Percentiles rank a stretch among this genome's conserved stretches.
phyloP scores from a whole-genome alignment of 2,888 invertebrate genomes.

The Drosophila mulleri region DNA sequence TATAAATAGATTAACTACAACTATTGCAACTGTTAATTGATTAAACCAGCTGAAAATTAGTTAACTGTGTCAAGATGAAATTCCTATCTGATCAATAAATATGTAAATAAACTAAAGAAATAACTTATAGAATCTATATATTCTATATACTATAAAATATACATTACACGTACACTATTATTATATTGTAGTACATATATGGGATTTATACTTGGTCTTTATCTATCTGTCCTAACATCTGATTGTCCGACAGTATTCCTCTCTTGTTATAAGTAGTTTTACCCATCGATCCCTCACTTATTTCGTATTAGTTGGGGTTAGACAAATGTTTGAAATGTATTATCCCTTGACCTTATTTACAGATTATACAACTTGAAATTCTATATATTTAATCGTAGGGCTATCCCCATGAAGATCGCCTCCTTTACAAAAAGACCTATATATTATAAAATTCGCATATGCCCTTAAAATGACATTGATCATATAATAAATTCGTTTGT shows the following conservation, averaged over 20 bases:
- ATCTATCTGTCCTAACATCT: no score
- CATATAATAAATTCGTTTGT: neutral
- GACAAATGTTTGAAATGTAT: no score
- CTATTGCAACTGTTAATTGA: neutral
- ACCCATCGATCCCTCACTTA: no score
- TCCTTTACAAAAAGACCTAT: neutral
- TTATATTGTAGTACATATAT: neutral
- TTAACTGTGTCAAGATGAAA: conserved; percentile 18
- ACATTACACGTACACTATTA: no score
- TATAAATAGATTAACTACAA: neutral
- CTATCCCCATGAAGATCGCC: neutral
- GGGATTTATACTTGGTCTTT: conserved; percentile 20
- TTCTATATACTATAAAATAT: no score
- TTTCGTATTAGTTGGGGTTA: no score
- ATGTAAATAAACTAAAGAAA: neutral
- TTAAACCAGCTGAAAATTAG: neutral
- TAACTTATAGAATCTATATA: neutral
- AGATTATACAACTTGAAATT: no score
- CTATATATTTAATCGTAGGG: no score
- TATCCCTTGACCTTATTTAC: no score
- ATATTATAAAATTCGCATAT: neutral
- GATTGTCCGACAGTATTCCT: no score
- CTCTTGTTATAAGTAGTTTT: no score
- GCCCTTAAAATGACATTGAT: neutral
- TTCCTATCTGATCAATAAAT: conserved; percentile 13